phyloP scores from a whole-genome alignment of 2,888 invertebrate genomes.

The Drosophila incognita region DNA sequence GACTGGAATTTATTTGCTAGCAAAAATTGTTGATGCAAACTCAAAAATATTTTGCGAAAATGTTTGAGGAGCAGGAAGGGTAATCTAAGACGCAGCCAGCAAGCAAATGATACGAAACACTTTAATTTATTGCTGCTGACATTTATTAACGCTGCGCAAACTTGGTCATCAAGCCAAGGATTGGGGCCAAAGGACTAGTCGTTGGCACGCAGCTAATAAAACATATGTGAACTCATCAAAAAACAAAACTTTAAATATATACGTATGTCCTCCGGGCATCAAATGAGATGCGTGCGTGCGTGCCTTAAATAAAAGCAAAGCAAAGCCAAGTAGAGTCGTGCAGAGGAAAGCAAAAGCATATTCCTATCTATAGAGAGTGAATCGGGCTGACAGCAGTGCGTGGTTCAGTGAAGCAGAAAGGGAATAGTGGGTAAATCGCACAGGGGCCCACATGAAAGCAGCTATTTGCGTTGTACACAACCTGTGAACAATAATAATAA shows the following conservation, averaged over 20 bases:
- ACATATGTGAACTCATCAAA: slow-evolving; percentile 78
- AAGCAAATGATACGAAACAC: slow-evolving; percentile 48
- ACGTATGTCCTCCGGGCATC: slow-evolving; percentile 64
- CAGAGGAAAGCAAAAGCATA: slow-evolving; percentile 8
- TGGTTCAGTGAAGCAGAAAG: slow-evolving; percentile 54
- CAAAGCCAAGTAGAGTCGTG: neutral
- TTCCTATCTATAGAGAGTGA: slow-evolving; percentile 29
- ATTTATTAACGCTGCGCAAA: slow-evolving; percentile 47
- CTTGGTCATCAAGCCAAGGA: slow-evolving; percentile 26
- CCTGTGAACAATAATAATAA: slow-evolving; percentile 28
- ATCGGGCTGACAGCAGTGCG: slow-evolving; percentile 50
- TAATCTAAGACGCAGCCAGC: slow-evolving; percentile 31
- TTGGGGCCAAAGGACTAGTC: slow-evolving; percentile 43
- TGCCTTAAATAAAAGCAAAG: slow-evolving; percentile 37
- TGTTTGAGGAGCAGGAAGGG: slow-evolving; percentile 3
- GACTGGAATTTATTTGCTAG: slow-evolving; percentile 65
- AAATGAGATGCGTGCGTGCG: slow-evolving; percentile 61
- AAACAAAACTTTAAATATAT: slow-evolving; percentile 73
- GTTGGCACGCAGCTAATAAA: slow-evolving; percentile 69
- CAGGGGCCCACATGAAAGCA: slow-evolving; percentile 16
- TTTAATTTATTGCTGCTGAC: slow-evolving; percentile 61
- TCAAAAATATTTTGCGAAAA: slow-evolving; percentile 51
- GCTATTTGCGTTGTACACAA: slow-evolving; percentile 18
- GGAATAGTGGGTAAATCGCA: slow-evolving; percentile 16
- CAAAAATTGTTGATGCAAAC: slow-evolving; percentile 33